Percentiles rank a stretch among this genome's conserved stretches.
phyloP scores from a whole-genome alignment of 1,140 invertebrate species.

The Chlorops oryzae region DNA sequence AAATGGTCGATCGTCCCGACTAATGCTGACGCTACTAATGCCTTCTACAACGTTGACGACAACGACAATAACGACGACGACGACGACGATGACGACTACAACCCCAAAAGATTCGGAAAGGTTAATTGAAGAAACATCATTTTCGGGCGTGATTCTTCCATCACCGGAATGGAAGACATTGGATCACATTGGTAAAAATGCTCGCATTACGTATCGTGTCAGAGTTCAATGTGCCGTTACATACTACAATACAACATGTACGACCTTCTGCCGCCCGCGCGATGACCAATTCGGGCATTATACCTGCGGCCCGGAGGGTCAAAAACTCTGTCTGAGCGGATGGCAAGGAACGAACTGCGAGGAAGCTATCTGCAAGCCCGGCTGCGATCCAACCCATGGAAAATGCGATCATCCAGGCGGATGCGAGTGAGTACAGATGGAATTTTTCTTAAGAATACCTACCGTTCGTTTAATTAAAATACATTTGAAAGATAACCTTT shows the following conservation, averaged over 20 bases:
- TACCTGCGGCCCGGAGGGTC: constrained; percentile 78
- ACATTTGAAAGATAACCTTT: too few relatives aligned
- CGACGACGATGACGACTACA: not conserved
- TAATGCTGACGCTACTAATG: constrained; percentile 10
- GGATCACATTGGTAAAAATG: constrained; percentile 67
- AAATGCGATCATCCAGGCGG: constrained; percentile 81
- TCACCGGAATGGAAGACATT: constrained; percentile 85
- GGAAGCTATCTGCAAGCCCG: constrained; percentile 81
- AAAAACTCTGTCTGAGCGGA: constrained; percentile 85
- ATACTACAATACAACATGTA: constrained; percentile 93
- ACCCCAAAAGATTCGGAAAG: constrained; percentile 54
- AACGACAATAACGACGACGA: constrained; percentile 21
- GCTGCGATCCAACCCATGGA: constrained; percentile 82
- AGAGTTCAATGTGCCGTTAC: constrained; percentile 83
- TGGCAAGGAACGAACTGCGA: constrained; percentile 92
- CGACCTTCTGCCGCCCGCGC: constrained; percentile 83
- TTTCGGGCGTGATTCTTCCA: constrained; percentile 83
- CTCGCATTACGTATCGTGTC: constrained; percentile 77
- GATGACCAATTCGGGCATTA: constrained; percentile 94
- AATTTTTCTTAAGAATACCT: too few relatives aligned
- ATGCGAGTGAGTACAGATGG: constrained; percentile 80
- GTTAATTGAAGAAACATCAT: constrained; percentile 81
- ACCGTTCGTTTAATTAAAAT: too few relatives aligned
- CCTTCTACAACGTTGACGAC: not conserved
- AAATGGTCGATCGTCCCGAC: too few relatives aligned